Base-by-base conservation (phyloP, 2,888 invertebrate species). In the Cephus nigrinus region DNA sequence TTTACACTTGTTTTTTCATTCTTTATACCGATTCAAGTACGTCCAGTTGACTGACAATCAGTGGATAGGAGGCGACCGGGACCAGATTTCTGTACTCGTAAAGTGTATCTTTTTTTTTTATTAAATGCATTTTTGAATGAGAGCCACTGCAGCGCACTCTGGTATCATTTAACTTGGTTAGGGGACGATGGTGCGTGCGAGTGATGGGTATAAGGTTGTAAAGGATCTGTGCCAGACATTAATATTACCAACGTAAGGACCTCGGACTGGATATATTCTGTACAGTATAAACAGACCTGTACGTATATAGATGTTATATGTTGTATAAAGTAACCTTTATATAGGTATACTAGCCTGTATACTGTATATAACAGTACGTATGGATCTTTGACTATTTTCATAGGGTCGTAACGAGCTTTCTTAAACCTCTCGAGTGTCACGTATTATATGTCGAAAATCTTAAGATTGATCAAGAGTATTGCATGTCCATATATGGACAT, bases 111-210 rank as follows among this genome's bases (percentile, higher is more conserved):
- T 23, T 15, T 23, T 55, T 55, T 0, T 23, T 55, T 30, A 5
- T 23, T 23, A 23, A 55, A 55, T 55, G 9, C 2, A 9, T 23
- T 55, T 23, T 55, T 1, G 55, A 75, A 80, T 88, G 88, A 88
- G 88, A 88, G 82, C 77, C 88, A 81, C 88, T 88, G 88, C 15
- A 12, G 35, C 79, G 84, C 82, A 81, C 84, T 81, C 82, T 84
- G 84, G 85, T 88, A 88, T 89, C 86, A 88, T 88, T 88, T 88
- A 88, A 88, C 85, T 88, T 88, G 87, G 86, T 88, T 86, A 88
- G 84, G 86, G 85, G 86, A 87, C 86, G 86, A 87, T 84, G 85
- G 87, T 88, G 84, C 86, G 86, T 88, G 87, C 86, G 88, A 88
- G 87, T 88, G 88, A 88, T 88, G 86, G 86, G 84, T 86, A 88